Percentiles rank a stretch among this genome's conserved stretches.
Conservation (phyloP, 1,140 invertebrate species). For the Drosophila fuyamai region DNA sequence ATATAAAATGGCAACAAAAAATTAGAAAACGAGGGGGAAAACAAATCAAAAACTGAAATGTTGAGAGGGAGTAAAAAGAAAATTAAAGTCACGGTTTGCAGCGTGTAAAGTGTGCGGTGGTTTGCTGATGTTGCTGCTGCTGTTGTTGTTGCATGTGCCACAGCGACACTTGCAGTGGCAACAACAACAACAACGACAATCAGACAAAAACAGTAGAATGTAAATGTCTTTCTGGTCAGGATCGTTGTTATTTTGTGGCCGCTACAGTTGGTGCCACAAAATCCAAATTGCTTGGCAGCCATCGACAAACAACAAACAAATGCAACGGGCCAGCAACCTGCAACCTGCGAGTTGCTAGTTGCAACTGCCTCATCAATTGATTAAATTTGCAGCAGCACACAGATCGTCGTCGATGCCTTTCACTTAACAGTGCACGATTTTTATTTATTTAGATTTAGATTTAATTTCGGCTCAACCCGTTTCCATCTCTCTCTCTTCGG, state of each 20-base stretch:
- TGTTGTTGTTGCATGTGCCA: constrained; percentile 55
- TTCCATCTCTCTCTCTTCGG: constrained; percentile 8
- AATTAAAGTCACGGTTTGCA: constrained; percentile 82
- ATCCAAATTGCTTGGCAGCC: constrained; percentile 76
- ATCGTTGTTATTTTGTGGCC: constrained; percentile 53
- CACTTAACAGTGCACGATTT: constrained; percentile 80
- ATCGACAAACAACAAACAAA: constrained; percentile 70
- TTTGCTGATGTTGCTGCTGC: constrained; percentile 16
- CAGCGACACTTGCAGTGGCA: constrained; percentile 65
- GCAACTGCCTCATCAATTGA: constrained; percentile 80
- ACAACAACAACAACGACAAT: constrained; percentile 58
- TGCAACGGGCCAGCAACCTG: constrained; percentile 68
- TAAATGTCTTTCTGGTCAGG: constrained; percentile 82
- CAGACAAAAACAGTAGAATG: constrained; percentile 73
- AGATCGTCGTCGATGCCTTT: constrained; percentile 80
- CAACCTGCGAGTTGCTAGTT: constrained; percentile 50
- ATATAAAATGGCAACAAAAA: constrained; percentile 64
- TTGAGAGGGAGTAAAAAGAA: constrained; percentile 51
- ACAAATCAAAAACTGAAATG: constrained; percentile 64
- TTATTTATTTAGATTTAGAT: constrained; percentile 83
- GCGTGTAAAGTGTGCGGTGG: constrained; percentile 73
- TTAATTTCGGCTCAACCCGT: constrained; percentile 54
- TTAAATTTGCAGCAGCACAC: constrained; percentile 76
- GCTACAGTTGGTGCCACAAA: constrained; percentile 65
- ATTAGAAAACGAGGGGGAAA: constrained; percentile 49